Percentiles rank a stretch among this genome's conserved stretches.
Evolutionary conservation across 2,888 invertebrate genomes (phyloP).

Genomic region (Drosophila pseudotalamancana): DNA sequence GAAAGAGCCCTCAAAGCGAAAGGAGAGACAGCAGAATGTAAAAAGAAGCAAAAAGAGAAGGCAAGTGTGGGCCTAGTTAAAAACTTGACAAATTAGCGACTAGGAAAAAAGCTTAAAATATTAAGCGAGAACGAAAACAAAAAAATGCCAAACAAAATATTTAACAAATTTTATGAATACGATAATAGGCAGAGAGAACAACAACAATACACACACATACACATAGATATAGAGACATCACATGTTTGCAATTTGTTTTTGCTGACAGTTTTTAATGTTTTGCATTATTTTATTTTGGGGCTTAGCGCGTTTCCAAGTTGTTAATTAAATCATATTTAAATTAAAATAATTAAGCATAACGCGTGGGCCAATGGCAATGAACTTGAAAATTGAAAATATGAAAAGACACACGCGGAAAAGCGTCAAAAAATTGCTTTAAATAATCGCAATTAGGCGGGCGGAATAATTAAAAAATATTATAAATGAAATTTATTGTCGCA

Average conservation of each 20-base stretch:
- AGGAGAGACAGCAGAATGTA: neutral
- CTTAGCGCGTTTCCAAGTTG: slow-evolving; percentile 54
- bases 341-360: slow-evolving; percentile 10
- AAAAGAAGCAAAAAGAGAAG: neutral
- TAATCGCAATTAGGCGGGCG: slow-evolving; percentile 25
- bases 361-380: slow-evolving; percentile 56
- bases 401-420: slow-evolving; percentile 40
- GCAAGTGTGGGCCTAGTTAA: slow-evolving; percentile 20
- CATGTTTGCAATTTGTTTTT: slow-evolving; percentile 67
- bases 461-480: neutral
- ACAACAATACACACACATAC: slow-evolving; percentile 23
- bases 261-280: slow-evolving; percentile 34
- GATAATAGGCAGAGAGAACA: slow-evolving; percentile 48
- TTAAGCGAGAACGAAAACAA: slow-evolving; percentile 24
- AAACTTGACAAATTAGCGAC: slow-evolving; percentile 66
- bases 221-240: slow-evolving; percentile 43
- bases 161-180: slow-evolving; percentile 55
- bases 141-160: slow-evolving; percentile 38
- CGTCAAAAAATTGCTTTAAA: slow-evolving; percentile 24
- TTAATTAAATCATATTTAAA: slow-evolving; percentile 49
- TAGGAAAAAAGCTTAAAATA: slow-evolving; percentile 53
- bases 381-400: slow-evolving; percentile 65
- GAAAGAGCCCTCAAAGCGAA: neutral
- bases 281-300: slow-evolving; percentile 6
- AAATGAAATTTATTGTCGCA: neutral